Conservation (phyloP, 2,113 vertebrate species). For the Crocuta crocuta region DNA sequence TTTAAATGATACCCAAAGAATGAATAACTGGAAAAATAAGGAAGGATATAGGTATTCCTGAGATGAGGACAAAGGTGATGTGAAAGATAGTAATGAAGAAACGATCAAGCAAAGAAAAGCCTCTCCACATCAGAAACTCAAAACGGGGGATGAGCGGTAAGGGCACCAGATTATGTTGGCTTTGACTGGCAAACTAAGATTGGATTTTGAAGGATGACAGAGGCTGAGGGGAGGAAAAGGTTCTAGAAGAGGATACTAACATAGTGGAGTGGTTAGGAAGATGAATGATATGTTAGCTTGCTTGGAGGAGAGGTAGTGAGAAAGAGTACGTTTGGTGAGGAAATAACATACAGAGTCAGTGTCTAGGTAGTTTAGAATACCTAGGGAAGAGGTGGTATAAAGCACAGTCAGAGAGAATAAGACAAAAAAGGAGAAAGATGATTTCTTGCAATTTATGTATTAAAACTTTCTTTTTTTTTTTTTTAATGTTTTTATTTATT, state of each 20-base stretch:
- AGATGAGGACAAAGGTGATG: not conserved
- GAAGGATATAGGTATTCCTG: not conserved
- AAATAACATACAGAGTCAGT: not conserved
- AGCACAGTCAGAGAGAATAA: not conserved
- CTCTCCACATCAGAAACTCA: not conserved
- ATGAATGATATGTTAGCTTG: not conserved
- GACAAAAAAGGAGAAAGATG: slow-evolving; percentile 1
- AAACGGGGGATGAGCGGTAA: not conserved
- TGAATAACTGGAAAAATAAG: not conserved
- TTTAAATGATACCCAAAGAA: slow-evolving; percentile 12
- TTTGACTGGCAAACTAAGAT: slow-evolving; percentile 29
- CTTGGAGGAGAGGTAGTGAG: slow-evolving; percentile 14
- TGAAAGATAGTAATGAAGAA: not conserved
- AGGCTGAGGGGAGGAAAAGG: not conserved
- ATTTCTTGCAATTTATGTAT: not conserved
- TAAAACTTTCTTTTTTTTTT: not conserved
- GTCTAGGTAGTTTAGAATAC: not conserved
- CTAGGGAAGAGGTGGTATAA: not conserved
- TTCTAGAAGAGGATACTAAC: not conserved
- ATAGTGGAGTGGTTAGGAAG: not conserved
- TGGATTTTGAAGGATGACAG: slow-evolving; percentile 13
- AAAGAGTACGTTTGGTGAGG: not conserved
- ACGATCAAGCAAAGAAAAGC: slow-evolving; percentile 15
- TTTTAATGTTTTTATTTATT: too few species aligned
- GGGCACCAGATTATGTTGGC: not conserved